Evolutionary conservation across 2,797 vertebrate species (phyloP).

Genomic region (Champsocephalus esox): DNA sequence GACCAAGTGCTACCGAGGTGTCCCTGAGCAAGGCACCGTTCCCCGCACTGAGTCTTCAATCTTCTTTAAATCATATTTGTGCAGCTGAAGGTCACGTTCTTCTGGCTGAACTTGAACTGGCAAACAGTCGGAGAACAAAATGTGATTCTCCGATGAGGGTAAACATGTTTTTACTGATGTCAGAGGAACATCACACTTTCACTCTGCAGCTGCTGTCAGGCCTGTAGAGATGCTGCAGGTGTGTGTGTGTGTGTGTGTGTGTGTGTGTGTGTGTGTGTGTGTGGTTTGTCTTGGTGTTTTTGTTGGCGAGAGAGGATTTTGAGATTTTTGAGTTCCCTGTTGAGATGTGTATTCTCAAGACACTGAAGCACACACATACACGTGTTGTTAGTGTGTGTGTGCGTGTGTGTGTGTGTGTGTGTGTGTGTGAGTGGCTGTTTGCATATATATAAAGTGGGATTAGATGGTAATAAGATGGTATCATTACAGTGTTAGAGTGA

Average conservation of each 20-base stretch:
- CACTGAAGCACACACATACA: constrained; percentile 10
- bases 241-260: constrained; percentile 27
- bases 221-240: constrained; percentile 28
- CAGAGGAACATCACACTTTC: background rate
- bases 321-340: constrained; percentile 33
- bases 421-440: background rate
- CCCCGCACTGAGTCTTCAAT: too few relatives aligned
- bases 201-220: constrained; percentile 52
- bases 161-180: background rate
- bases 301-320: constrained; percentile 24
- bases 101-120: too few relatives aligned
- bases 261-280: background rate
- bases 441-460: too few relatives aligned
- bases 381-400: background rate
- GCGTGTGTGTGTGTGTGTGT: background rate
- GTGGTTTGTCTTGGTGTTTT: constrained; percentile 9
- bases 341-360: constrained; percentile 29
- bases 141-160: background rate
- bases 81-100: too few relatives aligned
- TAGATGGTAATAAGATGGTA: too few relatives aligned
- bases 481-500: too few relatives aligned
- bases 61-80: too few relatives aligned
- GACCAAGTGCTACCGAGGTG: too few relatives aligned
- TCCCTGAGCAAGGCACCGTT: too few relatives aligned
- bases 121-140: constrained; percentile 4